These are phyloP conservation scores for Drosophila albomicans DNA, from an alignment of 1,140 invertebrate species.

Conservation along the genomic window DNA sequence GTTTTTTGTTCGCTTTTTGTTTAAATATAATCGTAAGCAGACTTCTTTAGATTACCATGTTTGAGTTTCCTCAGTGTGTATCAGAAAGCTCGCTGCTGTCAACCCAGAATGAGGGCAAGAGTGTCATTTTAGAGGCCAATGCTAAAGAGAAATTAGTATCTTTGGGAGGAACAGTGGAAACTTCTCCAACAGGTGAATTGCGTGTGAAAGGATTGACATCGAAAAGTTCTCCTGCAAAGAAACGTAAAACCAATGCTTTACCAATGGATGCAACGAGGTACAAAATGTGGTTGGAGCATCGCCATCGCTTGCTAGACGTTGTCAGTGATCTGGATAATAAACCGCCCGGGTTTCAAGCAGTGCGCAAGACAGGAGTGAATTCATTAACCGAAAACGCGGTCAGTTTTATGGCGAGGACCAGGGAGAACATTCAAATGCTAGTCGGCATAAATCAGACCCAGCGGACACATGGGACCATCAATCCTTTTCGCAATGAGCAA, in stretches of 20 bases:
- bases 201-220: too few relatives aligned
- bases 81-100: neutral
- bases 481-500: constrained; percentile 56
- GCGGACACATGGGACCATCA: constrained; percentile 58
- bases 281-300: constrained; percentile 61
- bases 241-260: constrained; percentile 11
- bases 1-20: neutral
- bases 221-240: neutral
- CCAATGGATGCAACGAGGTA: neutral
- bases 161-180: neutral
- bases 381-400: constrained; percentile 48
- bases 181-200: too few relatives aligned
- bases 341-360: constrained; percentile 46
- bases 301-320: constrained; percentile 44
- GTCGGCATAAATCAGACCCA: constrained; percentile 48
- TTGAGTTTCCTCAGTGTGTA: constrained; percentile 39
- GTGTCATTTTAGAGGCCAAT: too few relatives aligned
- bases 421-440: constrained; percentile 59
- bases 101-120: neutral
- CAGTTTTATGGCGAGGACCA: constrained; percentile 63
- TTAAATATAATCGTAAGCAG: constrained; percentile 5
- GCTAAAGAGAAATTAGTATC: neutral
- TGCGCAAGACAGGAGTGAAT: constrained; percentile 41
- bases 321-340: constrained; percentile 42
- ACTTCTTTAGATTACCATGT: constrained; percentile 10